These are phyloP conservation scores for Vanessa tameamea DNA, from an alignment of 1,140 invertebrate genomes.

Conservation along the genomic window DNA sequence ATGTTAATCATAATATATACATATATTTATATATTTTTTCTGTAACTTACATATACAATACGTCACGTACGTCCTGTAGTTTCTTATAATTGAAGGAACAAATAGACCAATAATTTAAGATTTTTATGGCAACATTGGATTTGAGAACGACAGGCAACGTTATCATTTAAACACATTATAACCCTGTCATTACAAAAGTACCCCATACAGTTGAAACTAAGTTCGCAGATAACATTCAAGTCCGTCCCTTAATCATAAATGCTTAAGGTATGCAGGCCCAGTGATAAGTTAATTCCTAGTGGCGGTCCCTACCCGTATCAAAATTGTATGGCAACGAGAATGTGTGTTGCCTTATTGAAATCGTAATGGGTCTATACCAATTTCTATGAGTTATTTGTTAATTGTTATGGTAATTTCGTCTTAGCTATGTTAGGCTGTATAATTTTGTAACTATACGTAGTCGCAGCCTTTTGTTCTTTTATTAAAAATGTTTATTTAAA, in stretches of 20 bases:
- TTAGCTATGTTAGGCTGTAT: not conserved
- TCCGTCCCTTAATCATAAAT: conserved; percentile 62
- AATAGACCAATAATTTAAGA: too few species aligned
- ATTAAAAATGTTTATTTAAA: too few species aligned
- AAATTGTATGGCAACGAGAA: conserved; percentile 63
- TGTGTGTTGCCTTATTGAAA: conserved; percentile 42
- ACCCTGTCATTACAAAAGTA: not conserved
- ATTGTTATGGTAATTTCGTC: conserved; percentile 16
- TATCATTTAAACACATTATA: too few species aligned
- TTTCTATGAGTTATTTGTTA: conserved; percentile 27
- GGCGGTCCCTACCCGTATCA: conserved; percentile 75
- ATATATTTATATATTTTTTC: too few species aligned
- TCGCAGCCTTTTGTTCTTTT: not conserved
- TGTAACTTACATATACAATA: too few species aligned
- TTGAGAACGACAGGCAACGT: too few species aligned
- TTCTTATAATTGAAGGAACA: too few species aligned
- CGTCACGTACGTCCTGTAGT: too few species aligned
- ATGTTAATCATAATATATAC: too few species aligned
- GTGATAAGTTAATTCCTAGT: conserved; percentile 77
- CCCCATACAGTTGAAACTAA: conserved; percentile 10
- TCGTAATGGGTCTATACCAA: conserved; percentile 25
- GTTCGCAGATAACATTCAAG: conserved; percentile 20
- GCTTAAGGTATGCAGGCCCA: conserved; percentile 75
- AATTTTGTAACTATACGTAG: not conserved
- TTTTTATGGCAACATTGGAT: too few species aligned